phyloP scores from a whole-genome alignment of 2,888 invertebrate species.

The Buathra laborator region DNA sequence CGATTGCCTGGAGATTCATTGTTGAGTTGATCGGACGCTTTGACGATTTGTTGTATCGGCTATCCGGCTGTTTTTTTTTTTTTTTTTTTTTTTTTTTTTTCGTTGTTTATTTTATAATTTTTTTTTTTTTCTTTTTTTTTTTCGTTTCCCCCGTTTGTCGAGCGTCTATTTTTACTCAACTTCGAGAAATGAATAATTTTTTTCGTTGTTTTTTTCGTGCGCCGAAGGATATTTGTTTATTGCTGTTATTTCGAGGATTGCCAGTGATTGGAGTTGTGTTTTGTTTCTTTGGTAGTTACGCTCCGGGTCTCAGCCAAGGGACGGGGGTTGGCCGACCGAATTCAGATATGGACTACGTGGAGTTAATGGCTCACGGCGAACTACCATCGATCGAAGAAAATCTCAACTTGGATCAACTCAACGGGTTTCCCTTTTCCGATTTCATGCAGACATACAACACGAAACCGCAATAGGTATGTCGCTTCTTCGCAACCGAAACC shows the following conservation, averaged over 20 bases:
- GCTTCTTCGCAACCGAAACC: not conserved
- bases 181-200: slow-evolving; percentile 31
- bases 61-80: slow-evolving; percentile 78
- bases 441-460: slow-evolving; percentile 82
- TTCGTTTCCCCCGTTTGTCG: slow-evolving; percentile 24
- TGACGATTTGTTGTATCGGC: slow-evolving; percentile 84
- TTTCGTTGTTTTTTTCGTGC: slow-evolving; percentile 23
- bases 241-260: slow-evolving; percentile 76
- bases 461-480: slow-evolving; percentile 82
- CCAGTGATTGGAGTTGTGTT: slow-evolving; percentile 85
- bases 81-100: slow-evolving; percentile 18
- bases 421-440: slow-evolving; percentile 81
- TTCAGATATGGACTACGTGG: slow-evolving; percentile 83
- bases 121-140: slow-evolving; percentile 13
- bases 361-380: slow-evolving; percentile 81
- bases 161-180: slow-evolving; percentile 24
- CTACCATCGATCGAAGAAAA: slow-evolving; percentile 83
- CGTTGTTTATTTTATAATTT: slow-evolving; percentile 9
- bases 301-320: slow-evolving; percentile 83
- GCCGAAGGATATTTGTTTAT: slow-evolving; percentile 29
- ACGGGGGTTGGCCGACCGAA: slow-evolving; percentile 80
- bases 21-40: slow-evolving; percentile 60
- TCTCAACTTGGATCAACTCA: slow-evolving; percentile 83
- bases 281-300: slow-evolving; percentile 82
- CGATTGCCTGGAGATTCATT: slow-evolving; percentile 56